Base-by-base conservation (phyloP, 2,113 vertebrate genomes). In the Oryzias celebensis region DNA sequence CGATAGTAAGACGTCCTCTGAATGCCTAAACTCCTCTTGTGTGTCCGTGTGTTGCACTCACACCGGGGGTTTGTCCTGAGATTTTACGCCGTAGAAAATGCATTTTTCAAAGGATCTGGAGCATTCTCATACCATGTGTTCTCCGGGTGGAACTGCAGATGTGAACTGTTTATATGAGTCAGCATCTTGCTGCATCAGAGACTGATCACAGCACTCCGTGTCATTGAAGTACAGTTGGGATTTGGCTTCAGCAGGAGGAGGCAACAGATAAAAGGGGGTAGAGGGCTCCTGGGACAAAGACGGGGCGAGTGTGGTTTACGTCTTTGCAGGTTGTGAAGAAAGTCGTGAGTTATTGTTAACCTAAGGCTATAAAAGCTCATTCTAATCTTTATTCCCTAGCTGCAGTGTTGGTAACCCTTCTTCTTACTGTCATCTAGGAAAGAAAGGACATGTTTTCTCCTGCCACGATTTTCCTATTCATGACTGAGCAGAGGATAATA, bases 121-220 rank as follows among this genome's bases (percentile, higher is more conserved):
- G 51, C 23, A 47, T 14, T 24, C 47, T 23, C 58, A n/a, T 14
- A 53, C n/a, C 53, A 50, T 28, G 45, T 2, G 23, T 68, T 42
- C 18, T 58, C 22, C 3, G 28, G 61, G 53, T 18, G 45, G 45
- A 60, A 16, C 53, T 88, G 86, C 84, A 61, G 88, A 59, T 81
- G 52, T 62, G 70, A 62, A 65, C 50, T 7, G 52, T 45, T 63
- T 57, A 48, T 51, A 67, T 70, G 79, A 59, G 67, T 53, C 60
- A 62, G 65, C 60, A 64, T 56, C 64, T 53, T 71, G 71, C 80
- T 88, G 84, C 78, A 65, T 82, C 82, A 86, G 81, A 83, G 54
- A 64, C 78, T 81, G 83, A 77, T 82, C 78, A 56, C 79, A 69
- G 81, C 76, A 83, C 81, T 69, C 55, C 65, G 84, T 83, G 86